Conservation (phyloP, 2,888 invertebrate species). For the Nomada goodeniana region DNA sequence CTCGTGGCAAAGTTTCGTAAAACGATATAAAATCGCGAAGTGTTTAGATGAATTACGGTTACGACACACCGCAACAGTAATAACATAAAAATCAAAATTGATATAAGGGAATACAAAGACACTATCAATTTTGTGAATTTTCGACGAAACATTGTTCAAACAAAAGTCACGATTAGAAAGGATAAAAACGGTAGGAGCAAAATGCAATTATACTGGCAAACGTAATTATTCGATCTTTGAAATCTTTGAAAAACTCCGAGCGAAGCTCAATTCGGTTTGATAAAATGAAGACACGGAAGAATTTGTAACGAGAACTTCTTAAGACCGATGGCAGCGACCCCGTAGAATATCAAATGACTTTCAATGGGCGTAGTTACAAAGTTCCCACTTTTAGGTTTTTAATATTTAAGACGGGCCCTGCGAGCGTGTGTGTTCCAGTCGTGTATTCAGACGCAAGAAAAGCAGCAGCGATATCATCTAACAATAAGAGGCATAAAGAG, state of each 20-base stretch:
- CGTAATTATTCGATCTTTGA: background rate
- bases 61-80: too few species aligned
- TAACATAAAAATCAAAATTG: too few species aligned
- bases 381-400: constrained; percentile 34
- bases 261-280: background rate
- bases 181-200: too few species aligned
- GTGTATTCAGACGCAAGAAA: constrained; percentile 40
- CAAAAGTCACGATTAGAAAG: too few species aligned
- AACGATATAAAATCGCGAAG: too few species aligned
- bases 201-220: too few species aligned
- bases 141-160: too few species aligned
- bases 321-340: constrained; percentile 8
- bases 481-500: constrained; percentile 42
- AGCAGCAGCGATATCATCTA: constrained; percentile 51
- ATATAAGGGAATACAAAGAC: too few species aligned
- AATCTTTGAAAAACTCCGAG: background rate
- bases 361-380: background rate
- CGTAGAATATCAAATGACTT: constrained; percentile 27
- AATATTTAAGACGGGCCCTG: constrained; percentile 38
- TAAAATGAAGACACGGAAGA: background rate
- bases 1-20: too few species aligned
- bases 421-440: constrained; percentile 28
- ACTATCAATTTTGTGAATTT: too few species aligned
- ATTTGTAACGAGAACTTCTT: background rate
- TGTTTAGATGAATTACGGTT: too few species aligned